phyloP scores from a whole-genome alignment of 1,140 invertebrate species.

The Trichoplusia ni region DNA sequence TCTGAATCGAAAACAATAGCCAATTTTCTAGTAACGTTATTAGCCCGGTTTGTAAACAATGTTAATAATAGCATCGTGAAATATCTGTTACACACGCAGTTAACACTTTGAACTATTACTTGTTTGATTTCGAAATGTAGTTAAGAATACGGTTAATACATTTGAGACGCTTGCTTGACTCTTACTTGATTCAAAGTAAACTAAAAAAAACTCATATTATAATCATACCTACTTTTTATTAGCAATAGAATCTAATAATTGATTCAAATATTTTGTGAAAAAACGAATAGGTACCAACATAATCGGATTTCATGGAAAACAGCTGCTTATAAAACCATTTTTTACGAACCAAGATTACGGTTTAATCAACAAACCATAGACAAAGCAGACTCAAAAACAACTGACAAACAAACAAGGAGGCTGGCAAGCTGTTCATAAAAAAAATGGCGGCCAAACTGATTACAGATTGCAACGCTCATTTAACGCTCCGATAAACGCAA shows the following conservation, averaged over 20 bases:
- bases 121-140: neutral
- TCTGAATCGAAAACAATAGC: conserved; percentile 58
- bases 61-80: conserved; percentile 24
- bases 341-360: too few species aligned
- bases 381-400: neutral
- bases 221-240: too few species aligned
- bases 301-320: too few species aligned
- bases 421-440: conserved; percentile 44
- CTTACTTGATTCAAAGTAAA: too few species aligned
- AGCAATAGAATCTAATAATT: too few species aligned
- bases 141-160: neutral
- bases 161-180: too few species aligned
- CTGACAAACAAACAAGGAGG: conserved; percentile 30
- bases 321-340: too few species aligned
- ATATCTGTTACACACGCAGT: conserved; percentile 18
- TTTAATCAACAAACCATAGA: neutral
- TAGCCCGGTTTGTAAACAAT: conserved; percentile 63
- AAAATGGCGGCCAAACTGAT: conserved; percentile 49
- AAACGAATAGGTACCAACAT: too few species aligned
- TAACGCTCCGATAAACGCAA: conserved; percentile 75
- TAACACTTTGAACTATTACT: neutral
- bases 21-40: conserved; percentile 55
- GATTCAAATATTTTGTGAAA: too few species aligned
- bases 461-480: conserved; percentile 75
- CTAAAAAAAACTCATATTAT: too few species aligned